Conservation (phyloP, 2,113 vertebrate genomes). For the Phalacrocorax brasilianus region DNA sequence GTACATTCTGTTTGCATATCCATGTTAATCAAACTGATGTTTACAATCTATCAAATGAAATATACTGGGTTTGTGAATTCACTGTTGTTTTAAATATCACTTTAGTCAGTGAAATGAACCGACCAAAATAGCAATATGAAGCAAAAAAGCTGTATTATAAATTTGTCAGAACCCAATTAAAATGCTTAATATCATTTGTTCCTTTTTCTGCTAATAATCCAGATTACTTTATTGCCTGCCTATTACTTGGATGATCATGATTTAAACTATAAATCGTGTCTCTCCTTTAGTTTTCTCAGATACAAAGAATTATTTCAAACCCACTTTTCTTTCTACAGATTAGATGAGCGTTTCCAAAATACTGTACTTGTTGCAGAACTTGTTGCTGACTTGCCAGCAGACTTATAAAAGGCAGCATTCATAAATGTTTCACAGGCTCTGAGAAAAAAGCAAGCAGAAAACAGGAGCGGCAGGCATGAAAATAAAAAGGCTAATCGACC, state of each 20-base stretch:
- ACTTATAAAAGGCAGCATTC: background rate
- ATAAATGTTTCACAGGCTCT: background rate
- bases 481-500: background rate
- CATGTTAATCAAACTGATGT: background rate
- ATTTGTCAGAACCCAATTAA: background rate
- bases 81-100: background rate
- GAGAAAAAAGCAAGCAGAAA: background rate
- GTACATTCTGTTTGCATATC: background rate
- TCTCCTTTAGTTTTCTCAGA: background rate
- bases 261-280: background rate
- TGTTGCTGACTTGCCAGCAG: background rate
- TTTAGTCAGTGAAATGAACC: background rate
- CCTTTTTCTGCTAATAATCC: background rate
- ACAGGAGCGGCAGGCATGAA: background rate
- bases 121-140: background rate
- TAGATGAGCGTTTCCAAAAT: background rate
- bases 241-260: background rate
- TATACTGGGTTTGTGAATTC: background rate
- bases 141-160: background rate
- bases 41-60: background rate
- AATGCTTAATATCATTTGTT: background rate
- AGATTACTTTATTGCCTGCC: background rate
- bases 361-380: background rate
- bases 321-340: background rate
- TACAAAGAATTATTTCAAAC: background rate